Percentiles rank a stretch among this genome's conserved stretches.
Evolutionary conservation across 2,888 invertebrate species (phyloP).

Genomic region (Cinara cedri): DNA sequence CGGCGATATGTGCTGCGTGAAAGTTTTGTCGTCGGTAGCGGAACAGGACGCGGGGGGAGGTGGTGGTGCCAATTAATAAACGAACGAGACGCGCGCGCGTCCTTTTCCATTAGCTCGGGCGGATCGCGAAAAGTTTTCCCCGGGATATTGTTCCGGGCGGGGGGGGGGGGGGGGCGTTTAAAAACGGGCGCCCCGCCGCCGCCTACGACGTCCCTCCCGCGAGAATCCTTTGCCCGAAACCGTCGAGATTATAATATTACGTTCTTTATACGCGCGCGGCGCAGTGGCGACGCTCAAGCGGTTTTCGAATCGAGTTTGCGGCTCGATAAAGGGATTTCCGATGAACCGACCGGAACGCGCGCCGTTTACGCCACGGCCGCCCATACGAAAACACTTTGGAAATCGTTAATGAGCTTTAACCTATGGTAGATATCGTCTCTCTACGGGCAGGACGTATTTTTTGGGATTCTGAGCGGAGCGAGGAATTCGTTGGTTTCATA

Average conservation of each 20-base stretch:
- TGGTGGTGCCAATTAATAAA: slow-evolving; percentile 50
- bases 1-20: background rate
- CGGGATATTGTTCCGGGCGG: slow-evolving; percentile 11
- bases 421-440: too few relatives aligned
- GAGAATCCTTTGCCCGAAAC: slow-evolving; percentile 9
- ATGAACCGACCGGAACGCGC: slow-evolving; percentile 10
- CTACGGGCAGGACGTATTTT: too few relatives aligned
- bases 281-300: background rate
- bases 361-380: background rate
- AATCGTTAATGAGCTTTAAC: slow-evolving; percentile 16
- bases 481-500: too few relatives aligned
- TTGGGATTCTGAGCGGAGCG: too few relatives aligned
- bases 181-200: too few relatives aligned
- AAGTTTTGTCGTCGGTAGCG: slow-evolving; percentile 44
- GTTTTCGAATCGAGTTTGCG: slow-evolving; percentile 30
- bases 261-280: background rate
- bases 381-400: background rate
- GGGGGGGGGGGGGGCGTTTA: too few relatives aligned
- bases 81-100: slow-evolving; percentile 26
- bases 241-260: background rate
- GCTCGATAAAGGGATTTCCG: slow-evolving; percentile 8
- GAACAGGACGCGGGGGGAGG: background rate
- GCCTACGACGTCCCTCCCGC: background rate
- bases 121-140: slow-evolving; percentile 28
- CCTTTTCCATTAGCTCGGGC: slow-evolving; percentile 32